phyloP scores from a whole-genome alignment of 2,113 vertebrate species.

The Microcebus griseorufus region DNA sequence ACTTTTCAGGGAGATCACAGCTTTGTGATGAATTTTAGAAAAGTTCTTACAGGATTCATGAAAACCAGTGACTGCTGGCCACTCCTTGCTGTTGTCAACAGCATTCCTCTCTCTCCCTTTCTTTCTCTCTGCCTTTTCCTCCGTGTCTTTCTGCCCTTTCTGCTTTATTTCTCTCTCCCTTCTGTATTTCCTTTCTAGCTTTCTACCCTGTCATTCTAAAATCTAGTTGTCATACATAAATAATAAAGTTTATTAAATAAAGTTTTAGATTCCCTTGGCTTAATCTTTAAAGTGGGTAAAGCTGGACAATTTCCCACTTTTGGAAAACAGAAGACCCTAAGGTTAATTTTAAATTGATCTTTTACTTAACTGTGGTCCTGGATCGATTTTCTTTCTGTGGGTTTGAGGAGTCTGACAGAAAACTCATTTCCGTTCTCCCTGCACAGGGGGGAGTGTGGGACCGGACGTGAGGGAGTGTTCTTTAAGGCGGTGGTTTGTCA shows the following conservation, averaged over 20 bases:
- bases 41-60: background rate
- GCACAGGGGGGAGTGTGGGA: background rate
- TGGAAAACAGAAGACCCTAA: conserved; percentile 33
- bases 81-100: fast-evolving
- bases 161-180: background rate
- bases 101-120: background rate
- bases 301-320: conserved; percentile 2
- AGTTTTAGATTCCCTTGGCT: background rate
- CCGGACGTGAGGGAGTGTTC: background rate
- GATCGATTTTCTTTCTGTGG: conserved; percentile 43
- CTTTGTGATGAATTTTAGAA: background rate
- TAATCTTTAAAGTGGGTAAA: conserved; percentile 25
- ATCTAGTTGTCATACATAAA: background rate
- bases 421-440: conserved; percentile 45
- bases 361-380: conserved; percentile 43
- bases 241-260: background rate
- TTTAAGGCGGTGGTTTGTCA: background rate
- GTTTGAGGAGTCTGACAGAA: conserved; percentile 61
- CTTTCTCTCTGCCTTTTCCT: background rate
- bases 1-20: background rate
- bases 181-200: background rate
- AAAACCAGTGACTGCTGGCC: background rate
- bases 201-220: background rate
- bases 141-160: background rate
- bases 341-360: conserved; percentile 68